These are phyloP conservation scores for Merops nubicus DNA, from an alignment of 2,113 vertebrate species.

Conservation along the genomic window DNA sequence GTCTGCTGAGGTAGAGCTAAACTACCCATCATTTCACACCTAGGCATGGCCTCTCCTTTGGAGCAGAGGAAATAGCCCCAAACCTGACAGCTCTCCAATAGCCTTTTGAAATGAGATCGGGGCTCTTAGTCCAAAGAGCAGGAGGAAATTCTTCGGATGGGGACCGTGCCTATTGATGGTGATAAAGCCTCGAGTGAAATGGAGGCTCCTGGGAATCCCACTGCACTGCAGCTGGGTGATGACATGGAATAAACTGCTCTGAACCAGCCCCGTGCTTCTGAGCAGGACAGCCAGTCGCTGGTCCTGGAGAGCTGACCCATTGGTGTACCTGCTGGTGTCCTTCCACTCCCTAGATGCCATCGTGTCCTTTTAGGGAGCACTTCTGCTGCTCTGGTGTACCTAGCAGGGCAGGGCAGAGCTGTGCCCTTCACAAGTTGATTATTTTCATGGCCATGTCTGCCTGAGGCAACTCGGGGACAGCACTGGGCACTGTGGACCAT, in stretches of 20 bases:
- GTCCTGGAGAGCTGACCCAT: background rate
- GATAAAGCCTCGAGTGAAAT: background rate
- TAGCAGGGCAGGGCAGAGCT: background rate
- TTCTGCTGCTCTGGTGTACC: background rate
- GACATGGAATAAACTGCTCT: background rate
- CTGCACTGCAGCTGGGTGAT: background rate
- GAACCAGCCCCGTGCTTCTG: background rate
- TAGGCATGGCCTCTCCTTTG: background rate
- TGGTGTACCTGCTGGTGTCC: background rate
- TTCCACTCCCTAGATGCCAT: background rate
- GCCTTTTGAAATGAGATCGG: slow-evolving; percentile 24
- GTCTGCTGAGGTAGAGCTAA: background rate
- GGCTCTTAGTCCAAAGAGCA: background rate
- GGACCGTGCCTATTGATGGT: background rate
- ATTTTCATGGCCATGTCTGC: background rate
- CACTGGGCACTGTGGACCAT: background rate
- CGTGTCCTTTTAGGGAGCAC: background rate
- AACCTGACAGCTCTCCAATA: background rate
- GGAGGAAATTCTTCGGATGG: background rate
- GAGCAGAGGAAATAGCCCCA: background rate
- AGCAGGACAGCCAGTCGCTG: background rate
- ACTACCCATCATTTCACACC: slow-evolving; percentile 31
- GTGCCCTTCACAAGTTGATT: slow-evolving; percentile 61
- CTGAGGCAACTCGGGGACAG: background rate
- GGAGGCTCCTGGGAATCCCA: background rate